Evolutionary conservation across 2,888 invertebrate species (phyloP).

Genomic region (Diaprepes abbreviatus): DNA sequence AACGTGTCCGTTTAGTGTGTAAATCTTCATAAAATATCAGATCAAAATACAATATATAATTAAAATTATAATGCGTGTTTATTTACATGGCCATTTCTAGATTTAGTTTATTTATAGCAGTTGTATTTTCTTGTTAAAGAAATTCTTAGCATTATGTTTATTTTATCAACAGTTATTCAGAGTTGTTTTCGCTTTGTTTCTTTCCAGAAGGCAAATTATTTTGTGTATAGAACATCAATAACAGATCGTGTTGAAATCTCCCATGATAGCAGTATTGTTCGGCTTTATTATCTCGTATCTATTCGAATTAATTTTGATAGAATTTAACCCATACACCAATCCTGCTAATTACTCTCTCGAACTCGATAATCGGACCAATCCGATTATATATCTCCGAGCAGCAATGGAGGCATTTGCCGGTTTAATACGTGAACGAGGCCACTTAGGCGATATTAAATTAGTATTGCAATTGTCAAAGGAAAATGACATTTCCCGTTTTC

Average conservation of each 20-base stretch:
- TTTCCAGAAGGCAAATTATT: too few species aligned
- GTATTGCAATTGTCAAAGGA: background rate
- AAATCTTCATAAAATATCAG: too few species aligned
- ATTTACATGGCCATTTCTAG: too few species aligned
- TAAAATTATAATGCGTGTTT: too few species aligned
- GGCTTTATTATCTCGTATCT: slow-evolving; percentile 10
- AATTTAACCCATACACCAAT: slow-evolving; percentile 3
- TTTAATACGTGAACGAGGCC: slow-evolving; percentile 3
- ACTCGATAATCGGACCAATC: slow-evolving; percentile 4
- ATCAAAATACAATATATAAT: too few species aligned
- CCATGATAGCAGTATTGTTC: background rate
- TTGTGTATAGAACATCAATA: too few species aligned
- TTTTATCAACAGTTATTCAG: too few species aligned
- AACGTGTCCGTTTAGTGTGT: too few species aligned
- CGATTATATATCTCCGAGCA: background rate
- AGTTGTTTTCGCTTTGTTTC: too few species aligned
- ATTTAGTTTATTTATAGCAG: too few species aligned
- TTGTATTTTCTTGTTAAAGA: too few species aligned
- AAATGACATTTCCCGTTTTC: background rate
- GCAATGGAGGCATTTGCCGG: background rate
- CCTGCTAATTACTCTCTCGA: slow-evolving; percentile 14
- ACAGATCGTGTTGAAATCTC: background rate
- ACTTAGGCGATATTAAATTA: slow-evolving; percentile 16
- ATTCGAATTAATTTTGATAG: slow-evolving; percentile 20
- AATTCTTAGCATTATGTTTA: too few species aligned